Percentiles rank a stretch among this genome's conserved stretches.
These are phyloP conservation scores for Lithophane ornitopus DNA, from an alignment of 2,888 invertebrate genomes.

Conservation along the genomic window DNA sequence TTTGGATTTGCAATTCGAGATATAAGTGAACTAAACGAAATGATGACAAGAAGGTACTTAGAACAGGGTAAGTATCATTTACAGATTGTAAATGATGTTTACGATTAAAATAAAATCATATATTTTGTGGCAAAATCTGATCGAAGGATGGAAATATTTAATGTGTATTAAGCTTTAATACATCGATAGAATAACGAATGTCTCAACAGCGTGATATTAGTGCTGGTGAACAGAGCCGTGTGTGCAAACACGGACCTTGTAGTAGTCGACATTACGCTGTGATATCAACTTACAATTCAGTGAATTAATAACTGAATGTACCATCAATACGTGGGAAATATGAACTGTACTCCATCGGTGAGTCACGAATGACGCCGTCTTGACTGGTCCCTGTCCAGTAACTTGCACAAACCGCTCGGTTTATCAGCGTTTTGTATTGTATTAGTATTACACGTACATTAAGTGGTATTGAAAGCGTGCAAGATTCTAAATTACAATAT, in stretches of 20 bases:
- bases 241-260: slow-evolving; percentile 1
- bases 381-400: background rate
- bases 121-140: background rate
- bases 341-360: background rate
- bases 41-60: background rate
- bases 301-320: background rate
- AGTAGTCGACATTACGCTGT: slow-evolving; percentile 1
- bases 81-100: background rate
- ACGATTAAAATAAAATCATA: background rate
- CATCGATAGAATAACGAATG: slow-evolving; percentile 21
- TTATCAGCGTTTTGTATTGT: slow-evolving; percentile 28
- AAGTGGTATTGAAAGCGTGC: slow-evolving; percentile 81
- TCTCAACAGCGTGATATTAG: slow-evolving; percentile 21
- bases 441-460: slow-evolving; percentile 54
- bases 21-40: background rate
- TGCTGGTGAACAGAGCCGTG: slow-evolving; percentile 6
- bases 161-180: slow-evolving; percentile 14
- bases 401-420: slow-evolving; percentile 21
- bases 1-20: background rate
- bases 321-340: background rate
- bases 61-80: too few species aligned
- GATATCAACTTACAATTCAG: background rate
- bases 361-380: slow-evolving; percentile 1
- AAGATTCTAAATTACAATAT: slow-evolving; percentile 86
- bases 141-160: background rate